A percentile compares a stretch with the other conserved stretches of the same genome.
Conservation (phyloP, 2,797 vertebrate genomes). For the Meriones psammophilus region DNA sequence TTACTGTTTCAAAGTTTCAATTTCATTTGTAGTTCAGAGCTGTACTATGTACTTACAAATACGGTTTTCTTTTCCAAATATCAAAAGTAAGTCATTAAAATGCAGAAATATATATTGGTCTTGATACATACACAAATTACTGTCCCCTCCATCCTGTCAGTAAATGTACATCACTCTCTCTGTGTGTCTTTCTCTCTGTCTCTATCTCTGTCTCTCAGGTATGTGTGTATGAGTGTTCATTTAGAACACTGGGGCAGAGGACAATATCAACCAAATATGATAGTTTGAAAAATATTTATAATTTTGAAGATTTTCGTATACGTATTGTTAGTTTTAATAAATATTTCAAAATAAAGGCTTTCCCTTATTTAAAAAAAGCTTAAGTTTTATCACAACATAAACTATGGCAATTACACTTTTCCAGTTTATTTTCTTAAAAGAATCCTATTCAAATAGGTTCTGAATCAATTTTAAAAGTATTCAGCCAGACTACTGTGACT, state of each 20-base stretch:
- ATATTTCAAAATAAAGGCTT: slow-evolving; percentile 25
- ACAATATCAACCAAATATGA: slow-evolving; percentile 9
- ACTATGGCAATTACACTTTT: slow-evolving; percentile 51
- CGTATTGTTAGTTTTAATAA: not conserved
- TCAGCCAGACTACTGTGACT: not conserved
- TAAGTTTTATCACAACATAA: slow-evolving; percentile 62
- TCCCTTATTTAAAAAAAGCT: slow-evolving; percentile 37
- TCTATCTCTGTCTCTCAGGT: too few relatives aligned
- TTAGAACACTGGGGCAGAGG: not conserved
- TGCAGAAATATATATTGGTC: slow-evolving; percentile 16
- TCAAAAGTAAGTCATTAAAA: slow-evolving; percentile 35
- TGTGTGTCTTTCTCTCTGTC: too few relatives aligned
- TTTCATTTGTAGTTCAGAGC: not conserved
- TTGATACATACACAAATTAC: not conserved
- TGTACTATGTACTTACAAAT: not conserved
- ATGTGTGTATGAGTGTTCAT: not conserved
- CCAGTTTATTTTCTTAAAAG: slow-evolving; percentile 58
- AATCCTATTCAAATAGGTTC: slow-evolving; percentile 18
- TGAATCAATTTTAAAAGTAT: slow-evolving; percentile 43
- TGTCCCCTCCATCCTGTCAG: not conserved
- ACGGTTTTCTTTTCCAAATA: slow-evolving; percentile 53
- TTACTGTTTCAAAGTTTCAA: not conserved
- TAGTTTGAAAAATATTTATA: slow-evolving; percentile 38
- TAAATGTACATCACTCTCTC: not conserved
- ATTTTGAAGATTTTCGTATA: slow-evolving; percentile 35